These are phyloP conservation scores for Amiota communis DNA, from an alignment of 2,888 invertebrate species.

Conservation along the genomic window DNA sequence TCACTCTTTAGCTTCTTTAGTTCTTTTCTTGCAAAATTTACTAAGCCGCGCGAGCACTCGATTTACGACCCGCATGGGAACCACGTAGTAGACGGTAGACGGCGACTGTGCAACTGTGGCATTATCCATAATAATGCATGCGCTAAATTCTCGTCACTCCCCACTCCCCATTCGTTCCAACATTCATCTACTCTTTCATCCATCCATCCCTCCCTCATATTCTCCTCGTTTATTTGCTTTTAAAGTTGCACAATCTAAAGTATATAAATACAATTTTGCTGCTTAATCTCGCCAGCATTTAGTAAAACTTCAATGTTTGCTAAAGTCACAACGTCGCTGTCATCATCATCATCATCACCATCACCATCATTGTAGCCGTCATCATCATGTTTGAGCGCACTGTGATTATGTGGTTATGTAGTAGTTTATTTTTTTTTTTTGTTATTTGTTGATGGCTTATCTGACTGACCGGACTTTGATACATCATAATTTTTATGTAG, in stretches of 20 bases:
- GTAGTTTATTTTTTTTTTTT: not conserved
- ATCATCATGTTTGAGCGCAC: not conserved
- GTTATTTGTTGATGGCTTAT: not conserved
- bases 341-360: not conserved
- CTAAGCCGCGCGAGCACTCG: conserved; percentile 38
- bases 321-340: no score
- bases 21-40: conserved; percentile 13
- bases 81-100: conserved; percentile 50
- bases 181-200: no score
- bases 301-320: not conserved
- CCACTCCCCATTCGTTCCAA: no score
- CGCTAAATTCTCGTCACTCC: not conserved
- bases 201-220: no score
- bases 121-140: conserved; percentile 59
- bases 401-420: conserved; percentile 1
- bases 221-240: not conserved
- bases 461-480: not conserved
- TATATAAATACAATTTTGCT: conserved; percentile 4
- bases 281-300: conserved; percentile 14
- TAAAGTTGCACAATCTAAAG: conserved; percentile 12
- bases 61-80: conserved; percentile 65
- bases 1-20: conserved; percentile 24
- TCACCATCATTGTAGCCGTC: not conserved
- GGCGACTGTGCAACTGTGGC: conserved; percentile 48
- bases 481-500: not conserved